Evolutionary conservation across 2,888 invertebrate species (phyloP).

Genomic region (Exephanes ischioxanthus): DNA sequence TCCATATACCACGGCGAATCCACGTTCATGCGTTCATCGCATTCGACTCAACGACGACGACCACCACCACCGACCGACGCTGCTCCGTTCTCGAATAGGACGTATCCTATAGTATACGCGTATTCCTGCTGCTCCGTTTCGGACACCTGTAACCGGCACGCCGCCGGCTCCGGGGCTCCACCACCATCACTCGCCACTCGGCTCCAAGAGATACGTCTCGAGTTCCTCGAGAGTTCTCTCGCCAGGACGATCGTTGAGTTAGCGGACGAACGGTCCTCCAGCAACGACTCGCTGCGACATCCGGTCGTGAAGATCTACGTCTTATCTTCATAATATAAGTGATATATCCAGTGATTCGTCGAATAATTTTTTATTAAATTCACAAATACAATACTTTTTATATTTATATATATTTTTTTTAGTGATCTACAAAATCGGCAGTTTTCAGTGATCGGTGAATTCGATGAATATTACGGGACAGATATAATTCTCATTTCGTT

Average conservation of each 20-base stretch:
- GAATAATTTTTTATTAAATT: not conserved
- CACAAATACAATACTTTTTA: not conserved
- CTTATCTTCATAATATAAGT: not conserved
- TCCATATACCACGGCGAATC: constrained; percentile 75
- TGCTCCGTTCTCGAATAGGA: constrained; percentile 56
- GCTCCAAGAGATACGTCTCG: constrained; percentile 64
- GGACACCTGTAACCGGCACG: constrained; percentile 83
- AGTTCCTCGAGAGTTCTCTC: constrained; percentile 65
- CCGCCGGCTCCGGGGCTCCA: constrained; percentile 71
- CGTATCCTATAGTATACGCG: constrained; percentile 43
- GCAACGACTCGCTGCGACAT: constrained; percentile 4
- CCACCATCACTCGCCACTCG: constrained; percentile 54
- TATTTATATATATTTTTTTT: not conserved
- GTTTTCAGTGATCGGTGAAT: not conserved
- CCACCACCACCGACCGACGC: constrained; percentile 61
- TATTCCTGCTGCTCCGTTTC: constrained; percentile 71
- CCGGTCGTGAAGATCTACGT: not conserved
- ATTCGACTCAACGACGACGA: constrained; percentile 67
- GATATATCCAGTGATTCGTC: not conserved
- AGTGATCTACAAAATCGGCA: not conserved
- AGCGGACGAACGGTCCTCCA: constrained; percentile 9
- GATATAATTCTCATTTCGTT: not conserved
- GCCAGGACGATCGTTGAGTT: constrained; percentile 58
- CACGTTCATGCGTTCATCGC: constrained; percentile 69
- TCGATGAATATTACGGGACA: not conserved